Evolutionary conservation across 2,797 vertebrate genomes (phyloP), one percentile per base, ranked within the genome.

Genomic region (Agapornis canus): DNA sequence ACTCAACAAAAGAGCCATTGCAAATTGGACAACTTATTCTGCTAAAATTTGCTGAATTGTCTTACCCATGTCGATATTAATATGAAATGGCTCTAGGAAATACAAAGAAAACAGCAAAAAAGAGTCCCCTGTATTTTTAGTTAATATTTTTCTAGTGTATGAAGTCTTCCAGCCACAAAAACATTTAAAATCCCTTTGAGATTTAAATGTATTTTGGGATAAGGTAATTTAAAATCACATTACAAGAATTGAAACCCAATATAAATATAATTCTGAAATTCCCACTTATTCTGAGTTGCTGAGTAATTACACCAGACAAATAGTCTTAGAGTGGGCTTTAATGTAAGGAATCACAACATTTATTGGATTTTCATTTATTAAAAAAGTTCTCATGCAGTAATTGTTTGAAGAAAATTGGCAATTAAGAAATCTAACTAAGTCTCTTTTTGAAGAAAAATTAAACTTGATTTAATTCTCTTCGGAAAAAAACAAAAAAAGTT

Each of bases 371-470:
- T 94, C 42, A 69, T 79, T 92, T 94, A 93, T 93, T 95, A 84
- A 92, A 94, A 91, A 87, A 56, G 48, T 78, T 68, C 35, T 77
- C 77, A 57, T 89, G 69, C 61, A 73, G n/a, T 94, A 83, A 92
- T 94, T 94, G 65, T 89, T 94, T 92, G 75, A 96, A 96, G 82
- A 95, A 92, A 96, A 95, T 84, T 93, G 81, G 92, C 89, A 96
- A 71, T 94, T 95, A 96, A 94, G 92, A 82, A 92, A 88, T 64
- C 37, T 77, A 94, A 90, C n/a, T 85, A 86, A 80, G 85, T 71
- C 54, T 86, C 29, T 78, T 89, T 95, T 90, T 94, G 92, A 95
- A 83, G 91, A 88, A 95, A 93, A 89, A 89, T 72, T 89, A 93
- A 89, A 70, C 76, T 78, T 89, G 60, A 93, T 95, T 91, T 84